Evolutionary conservation across 2,888 invertebrate species (phyloP), one percentile per base, ranked within the genome.

Genomic region (Watsonalla binaria): DNA sequence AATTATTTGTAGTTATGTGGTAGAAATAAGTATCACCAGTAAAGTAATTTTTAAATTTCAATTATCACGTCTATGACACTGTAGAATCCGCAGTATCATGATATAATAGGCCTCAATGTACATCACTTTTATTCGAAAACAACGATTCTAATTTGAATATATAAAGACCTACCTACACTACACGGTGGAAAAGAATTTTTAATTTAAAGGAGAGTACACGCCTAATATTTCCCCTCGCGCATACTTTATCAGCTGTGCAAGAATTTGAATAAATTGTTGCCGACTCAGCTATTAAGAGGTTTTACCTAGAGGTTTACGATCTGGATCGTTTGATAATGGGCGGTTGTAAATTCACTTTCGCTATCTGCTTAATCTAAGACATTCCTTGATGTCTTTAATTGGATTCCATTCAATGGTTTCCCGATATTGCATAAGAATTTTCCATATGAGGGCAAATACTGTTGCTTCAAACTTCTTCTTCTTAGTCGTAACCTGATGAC

Each of bases 251-350:
- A 70, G 70, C 65, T 59, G 59, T 56, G 61, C 59, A 74, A 68
- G 77, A 78, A 78, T 78, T 80, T 76, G 65, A 74, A 79, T 80
- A 77, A 82, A 81, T 76, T 78, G 76, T 80, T 75, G 77, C 75
- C 69, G 68, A 73, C 76, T 72, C 66, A 68, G 78, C 80, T 75
- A 74, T 80, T 77, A 78, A 69, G 77, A 75, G 76, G 70, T 78
- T 79, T 78, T 74, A 78, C 76, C 70, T 77, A 70, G 56, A 67
- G 74, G 63, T 80, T 83, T 80, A 80, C 78, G 81, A 80, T 75
- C 75, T 57, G 74, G 69, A 78, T 79, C 75, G 74, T 66, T 72
- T 78, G 75, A 78, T 80, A 80, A 82, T 79, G 74, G 81, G 59
- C 53, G 61, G 65, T 73, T 68, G 75, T 79, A 81, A 80, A 82